Base-by-base conservation (phyloP, 2,797 vertebrate genomes). In the Catharus ustulatus region DNA sequence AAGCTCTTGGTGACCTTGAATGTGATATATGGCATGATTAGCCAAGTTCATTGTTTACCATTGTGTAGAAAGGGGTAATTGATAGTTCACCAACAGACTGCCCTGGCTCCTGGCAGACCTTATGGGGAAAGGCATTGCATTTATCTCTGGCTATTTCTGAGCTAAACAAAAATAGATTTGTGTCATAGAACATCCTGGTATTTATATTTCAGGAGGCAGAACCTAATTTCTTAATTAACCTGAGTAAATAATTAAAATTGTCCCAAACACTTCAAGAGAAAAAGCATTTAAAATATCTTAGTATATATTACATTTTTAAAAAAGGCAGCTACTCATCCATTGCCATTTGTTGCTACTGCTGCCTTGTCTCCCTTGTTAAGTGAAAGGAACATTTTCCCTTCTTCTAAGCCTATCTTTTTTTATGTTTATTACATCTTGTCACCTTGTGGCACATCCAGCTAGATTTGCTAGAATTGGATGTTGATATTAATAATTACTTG, bases 401-500 rank as follows among this genome's bases (percentile, higher is more conserved):
- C 67, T 84, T 95, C 40, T 64, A 76, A 61, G 68, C 74, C 72
- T 80, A 6, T 69, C 64, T 66, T 32, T 36, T 72, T 87, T 95
- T 90, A 59, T 93, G 63, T 92, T 94, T 92, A 93, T 94, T 91
- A 79, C 45, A n/a, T 93, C 73, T 94, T 90, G 73, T 96, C 89
- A 95, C 85, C 85, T 92, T 71, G 91, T 90, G 91, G 55, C 87
- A 86, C 79, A 94, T 72, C 63, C 69, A 95, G 43, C 57, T 81
- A 96, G 48, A 84, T 84, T 88, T 89, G 87, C 64, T 95, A 76
- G 91, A 97, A 90, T 32, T 95, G 58, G 76, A 72, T 93, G 94
- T 85, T 94, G 87, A 75, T 95, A 93, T 88, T 96, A 93, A 92
- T 93, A 97, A 96, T 94, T 93, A 94, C 89, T 93, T 91, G 73